These are phyloP conservation scores for Pseudomyrmex flavicornis DNA, from an alignment of 1,140 invertebrate genomes.

Conservation along the genomic window DNA sequence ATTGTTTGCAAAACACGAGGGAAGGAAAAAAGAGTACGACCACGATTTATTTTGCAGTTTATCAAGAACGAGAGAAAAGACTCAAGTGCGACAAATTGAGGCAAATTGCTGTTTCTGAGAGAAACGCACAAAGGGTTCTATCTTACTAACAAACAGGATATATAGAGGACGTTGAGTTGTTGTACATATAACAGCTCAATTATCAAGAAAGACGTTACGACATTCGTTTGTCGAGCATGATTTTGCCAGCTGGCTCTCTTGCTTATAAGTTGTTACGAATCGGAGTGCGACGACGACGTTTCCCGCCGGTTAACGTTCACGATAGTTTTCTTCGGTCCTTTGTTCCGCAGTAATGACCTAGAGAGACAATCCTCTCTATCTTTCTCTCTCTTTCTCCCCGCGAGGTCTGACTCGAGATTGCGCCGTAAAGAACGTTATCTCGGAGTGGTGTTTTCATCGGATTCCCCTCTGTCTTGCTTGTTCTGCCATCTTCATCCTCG, in stretches of 20 bases:
- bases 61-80: conserved; percentile 5
- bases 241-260: conserved; percentile 35
- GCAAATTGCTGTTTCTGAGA: conserved; percentile 23
- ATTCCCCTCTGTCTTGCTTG: conserved; percentile 54
- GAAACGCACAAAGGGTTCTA: conserved; percentile 18
- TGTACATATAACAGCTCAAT: conserved; percentile 49
- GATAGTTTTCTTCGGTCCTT: conserved; percentile 60
- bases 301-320: conserved; percentile 50
- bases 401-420: conserved; percentile 34
- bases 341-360: conserved; percentile 56
- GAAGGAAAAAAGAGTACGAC: neutral
- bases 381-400: conserved; percentile 20
- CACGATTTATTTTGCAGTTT: conserved; percentile 9
- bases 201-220: conserved; percentile 45
- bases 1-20: too few relatives aligned
- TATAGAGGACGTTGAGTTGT: neutral
- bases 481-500: conserved; percentile 5
- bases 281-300: conserved; percentile 37
- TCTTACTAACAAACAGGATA: conserved; percentile 26
- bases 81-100: conserved; percentile 4
- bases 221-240: conserved; percentile 37
- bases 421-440: conserved; percentile 61
- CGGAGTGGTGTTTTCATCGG: conserved; percentile 59
- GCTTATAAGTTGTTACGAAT: conserved; percentile 31
- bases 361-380: neutral